Evolutionary conservation across 2,797 vertebrate species (phyloP), one percentile per base, ranked within the genome.

Genomic region (Tinamus major): DNA sequence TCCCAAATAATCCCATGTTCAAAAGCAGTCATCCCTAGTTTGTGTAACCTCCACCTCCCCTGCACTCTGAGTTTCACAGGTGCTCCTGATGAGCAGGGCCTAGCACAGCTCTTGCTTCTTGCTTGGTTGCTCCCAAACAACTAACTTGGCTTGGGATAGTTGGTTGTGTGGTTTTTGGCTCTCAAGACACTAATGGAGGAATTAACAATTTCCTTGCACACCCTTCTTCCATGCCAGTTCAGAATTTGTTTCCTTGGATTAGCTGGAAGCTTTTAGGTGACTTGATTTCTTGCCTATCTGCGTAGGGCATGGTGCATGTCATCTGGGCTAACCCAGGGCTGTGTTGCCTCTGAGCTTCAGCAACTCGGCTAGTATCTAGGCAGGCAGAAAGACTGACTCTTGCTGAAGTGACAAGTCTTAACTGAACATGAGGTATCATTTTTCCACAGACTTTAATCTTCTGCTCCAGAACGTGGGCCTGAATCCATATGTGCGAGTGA

Each of bases 241-340:
- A 3, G 6, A 63, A 87, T 85, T 71, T 64, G 35, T 63, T 68
- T 62, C 8, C 42, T 75, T n/a, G 49, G 23, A 39, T 17, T 4
- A 1, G 14, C 6, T 71, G 41, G 33, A 80, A 85, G 8, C 1
- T 0, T 49, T 17, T 11, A 61, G 9, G 13, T 62, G 31, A 44
- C 59, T 23, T 70, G 35, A 3, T 59, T 75, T 80, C n/a, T 63
- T 64, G 29, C 14, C 49, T 91, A 20, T 15, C 14, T 53, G 13
- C 3, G 12, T 23, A n/a, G 9, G 24, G 63, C 41, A 23, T 7
- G 44, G 63, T 46, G 14, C 71, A 65, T 83, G n/a, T 35, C 20
- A 11, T 42, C 18, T 49, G 41, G 29, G 27, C 10, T 42, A 56
- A 6, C 7, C 51, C 7, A 41, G 77, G 29, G 9, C 5, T 72